phyloP scores from a whole-genome alignment of 2,888 invertebrate genomes.

The Boloria euphrosyne region DNA sequence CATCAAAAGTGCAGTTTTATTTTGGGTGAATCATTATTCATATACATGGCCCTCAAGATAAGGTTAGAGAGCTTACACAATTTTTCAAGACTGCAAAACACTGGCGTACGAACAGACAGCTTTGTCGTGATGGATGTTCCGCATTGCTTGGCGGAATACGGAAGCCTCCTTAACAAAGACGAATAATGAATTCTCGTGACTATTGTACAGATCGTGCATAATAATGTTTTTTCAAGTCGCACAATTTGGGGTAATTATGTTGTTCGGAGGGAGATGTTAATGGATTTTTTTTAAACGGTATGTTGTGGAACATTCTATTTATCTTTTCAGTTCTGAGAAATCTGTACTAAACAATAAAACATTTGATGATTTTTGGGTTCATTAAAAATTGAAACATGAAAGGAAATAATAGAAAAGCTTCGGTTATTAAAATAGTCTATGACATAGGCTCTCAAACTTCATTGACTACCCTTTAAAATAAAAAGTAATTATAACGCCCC shows the following conservation, averaged over 20 bases:
- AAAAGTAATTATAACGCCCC: too few relatives aligned
- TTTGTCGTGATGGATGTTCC: conserved; percentile 62
- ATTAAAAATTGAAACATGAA: too few relatives aligned
- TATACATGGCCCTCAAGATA: conserved; percentile 18
- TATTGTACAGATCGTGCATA: conserved; percentile 47
- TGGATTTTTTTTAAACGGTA: too few relatives aligned
- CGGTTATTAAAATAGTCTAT: too few relatives aligned
- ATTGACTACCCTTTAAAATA: too few relatives aligned
- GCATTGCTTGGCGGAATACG: conserved; percentile 49
- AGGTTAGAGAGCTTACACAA: conserved; percentile 46
- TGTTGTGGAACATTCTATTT: too few relatives aligned
- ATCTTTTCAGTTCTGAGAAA: too few relatives aligned
- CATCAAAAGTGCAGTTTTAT: conserved; percentile 23
- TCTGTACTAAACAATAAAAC: too few relatives aligned
- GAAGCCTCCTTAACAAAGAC: conserved; percentile 62
- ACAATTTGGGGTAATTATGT: neutral
- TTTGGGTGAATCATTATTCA: conserved; percentile 16
- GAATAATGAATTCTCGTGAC: conserved; percentile 58
- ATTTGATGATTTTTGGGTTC: too few relatives aligned
- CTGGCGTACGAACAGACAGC: conserved; percentile 51
- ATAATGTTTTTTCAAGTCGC: conserved; percentile 3
- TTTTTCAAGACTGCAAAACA: conserved; percentile 50
- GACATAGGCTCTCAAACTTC: too few relatives aligned
- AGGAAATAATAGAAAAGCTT: too few relatives aligned
- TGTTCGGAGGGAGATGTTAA: too few relatives aligned